Evolutionary conservation across 2,888 invertebrate genomes (phyloP), one percentile per base, ranked within the genome.

Genomic region (Caenorhabditis panamensis): DNA sequence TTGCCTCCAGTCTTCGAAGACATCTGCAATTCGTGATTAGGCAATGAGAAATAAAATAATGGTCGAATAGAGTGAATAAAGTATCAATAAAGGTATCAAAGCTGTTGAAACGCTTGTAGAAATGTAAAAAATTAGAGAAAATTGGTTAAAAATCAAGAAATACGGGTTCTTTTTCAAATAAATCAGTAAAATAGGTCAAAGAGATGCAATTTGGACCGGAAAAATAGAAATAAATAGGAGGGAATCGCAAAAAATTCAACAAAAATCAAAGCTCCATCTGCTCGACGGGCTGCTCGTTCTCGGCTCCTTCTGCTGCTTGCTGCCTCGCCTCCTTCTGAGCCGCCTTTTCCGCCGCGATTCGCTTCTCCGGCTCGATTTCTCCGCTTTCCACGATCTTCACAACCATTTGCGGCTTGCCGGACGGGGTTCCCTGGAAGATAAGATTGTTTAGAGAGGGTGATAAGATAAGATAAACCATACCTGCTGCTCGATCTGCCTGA

Each of bases 371-470:
- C 31, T 85, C 80, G 16, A 86, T 51, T 75, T 88, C 87, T 6
- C 89, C 89, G 63, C 88, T 86, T 68, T 89, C 89, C 13, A 84
- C 86, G 24, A 89, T 87, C 59, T 86, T 86, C 24, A 90, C 83
- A 9, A 87, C 87, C 88, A 89, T 88, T 44, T 84, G 84, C 16
- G 89, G 89, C 62, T 89, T 90, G 18, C 90, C 90, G 13, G 86
- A 75, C 6, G 88, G 83, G 8, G 83, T 87, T 47, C 90, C 90
- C 81, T 84, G 63, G 28, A 82, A 66, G 41, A 59, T 6, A 28
- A 20, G 11, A 49, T 49, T 36, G 31, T 31, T 36, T 18, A 2
- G 18, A 16, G 31, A 36, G 11, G 13, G 9, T 36, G 36, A 18
- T 31, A 31, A 31, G 9, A 31, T 31, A 24, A 53, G 13, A 13